phyloP scores from a whole-genome alignment of 1,140 invertebrate genomes.

The Nymphalis io region DNA sequence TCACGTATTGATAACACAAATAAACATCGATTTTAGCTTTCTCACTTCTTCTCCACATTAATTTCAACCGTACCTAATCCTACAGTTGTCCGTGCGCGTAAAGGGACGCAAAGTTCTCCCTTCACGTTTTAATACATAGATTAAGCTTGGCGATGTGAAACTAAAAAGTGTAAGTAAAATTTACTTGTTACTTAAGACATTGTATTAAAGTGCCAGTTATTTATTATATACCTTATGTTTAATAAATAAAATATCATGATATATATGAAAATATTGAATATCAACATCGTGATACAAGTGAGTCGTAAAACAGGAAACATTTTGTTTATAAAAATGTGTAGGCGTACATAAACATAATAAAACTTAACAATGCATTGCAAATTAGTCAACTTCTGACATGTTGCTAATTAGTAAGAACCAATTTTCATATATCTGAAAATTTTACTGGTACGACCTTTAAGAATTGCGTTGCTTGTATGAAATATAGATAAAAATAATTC shows the following conservation, averaged over 20 bases:
- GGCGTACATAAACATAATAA: slow-evolving; percentile 3
- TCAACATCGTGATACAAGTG: background rate
- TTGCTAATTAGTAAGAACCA: slow-evolving; percentile 4
- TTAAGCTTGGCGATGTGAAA: too few relatives aligned
- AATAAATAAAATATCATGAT: slow-evolving; percentile 1
- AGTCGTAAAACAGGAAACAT: background rate
- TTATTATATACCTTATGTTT: background rate
- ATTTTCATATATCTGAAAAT: slow-evolving; percentile 1
- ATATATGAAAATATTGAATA: background rate
- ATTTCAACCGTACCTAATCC: too few relatives aligned
- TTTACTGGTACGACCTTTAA: background rate
- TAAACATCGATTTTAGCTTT: too few relatives aligned
- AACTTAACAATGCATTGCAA: slow-evolving; percentile 18
- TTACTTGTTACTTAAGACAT: background rate
- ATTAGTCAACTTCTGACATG: slow-evolving; percentile 5
- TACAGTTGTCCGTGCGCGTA: too few relatives aligned
- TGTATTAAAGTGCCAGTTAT: background rate
- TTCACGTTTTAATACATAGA: too few relatives aligned
- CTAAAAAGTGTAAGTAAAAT: too few relatives aligned
- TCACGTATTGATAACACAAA: too few relatives aligned
- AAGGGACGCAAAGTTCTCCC: too few relatives aligned
- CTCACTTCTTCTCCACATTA: too few relatives aligned
- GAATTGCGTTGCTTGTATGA: background rate
- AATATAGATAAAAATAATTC: background rate
- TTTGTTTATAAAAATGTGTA: background rate